These are phyloP conservation scores for Suncus etruscus DNA, from an alignment of 2,113 vertebrate genomes.

Conservation along the genomic window DNA sequence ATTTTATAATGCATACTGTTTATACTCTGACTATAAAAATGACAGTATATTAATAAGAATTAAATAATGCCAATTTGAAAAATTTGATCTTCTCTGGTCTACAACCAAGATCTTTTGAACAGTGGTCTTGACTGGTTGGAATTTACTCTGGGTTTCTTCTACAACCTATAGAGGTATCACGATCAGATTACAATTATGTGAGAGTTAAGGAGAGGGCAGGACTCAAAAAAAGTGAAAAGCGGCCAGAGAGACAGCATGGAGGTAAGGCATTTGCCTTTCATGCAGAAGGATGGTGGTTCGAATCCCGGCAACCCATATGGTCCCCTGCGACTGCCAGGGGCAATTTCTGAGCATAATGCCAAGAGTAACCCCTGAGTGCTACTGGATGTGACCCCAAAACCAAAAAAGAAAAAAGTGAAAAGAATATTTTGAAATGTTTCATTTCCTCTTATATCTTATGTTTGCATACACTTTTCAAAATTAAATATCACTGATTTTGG, in stretches of 20 bases:
- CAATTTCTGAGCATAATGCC: no score
- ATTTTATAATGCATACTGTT: neutral
- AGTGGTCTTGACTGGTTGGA: neutral
- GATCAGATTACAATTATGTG: slow-evolving; percentile 9
- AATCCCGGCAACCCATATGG: no score
- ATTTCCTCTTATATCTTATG: neutral
- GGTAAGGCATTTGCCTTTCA: no score
- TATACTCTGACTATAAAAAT: neutral
- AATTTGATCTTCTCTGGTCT: neutral
- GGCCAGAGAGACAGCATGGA: no score
- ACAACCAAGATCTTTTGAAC: neutral
- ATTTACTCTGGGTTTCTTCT: neutral
- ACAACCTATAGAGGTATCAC: neutral
- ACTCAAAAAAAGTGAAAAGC: no score
- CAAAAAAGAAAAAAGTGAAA: no score
- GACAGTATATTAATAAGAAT: neutral
- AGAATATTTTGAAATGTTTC: neutral
- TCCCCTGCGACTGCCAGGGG: no score
- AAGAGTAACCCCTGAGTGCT: no score
- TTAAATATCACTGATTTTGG: slow-evolving; percentile 1
- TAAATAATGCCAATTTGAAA: neutral
- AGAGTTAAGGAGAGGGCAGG: neutral
- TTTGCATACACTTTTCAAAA: slow-evolving; percentile 27
- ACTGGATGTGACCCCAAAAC: no score
- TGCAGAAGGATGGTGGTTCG: no score